phyloP scores from a whole-genome alignment of 2,797 vertebrate species.

The Poecilia picta region DNA sequence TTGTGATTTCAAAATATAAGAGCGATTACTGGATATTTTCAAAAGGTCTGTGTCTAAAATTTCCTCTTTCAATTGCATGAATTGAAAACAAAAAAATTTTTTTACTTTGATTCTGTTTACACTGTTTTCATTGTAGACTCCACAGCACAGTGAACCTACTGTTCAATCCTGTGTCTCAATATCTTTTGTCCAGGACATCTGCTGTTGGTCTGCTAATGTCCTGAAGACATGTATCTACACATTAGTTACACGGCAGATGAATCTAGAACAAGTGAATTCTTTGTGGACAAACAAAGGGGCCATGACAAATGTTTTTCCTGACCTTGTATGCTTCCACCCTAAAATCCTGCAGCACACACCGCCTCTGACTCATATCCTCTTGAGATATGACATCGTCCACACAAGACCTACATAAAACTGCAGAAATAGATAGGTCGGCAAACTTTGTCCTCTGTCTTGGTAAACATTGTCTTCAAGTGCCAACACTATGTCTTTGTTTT shows the following conservation, averaged over 20 bases:
- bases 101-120: background rate
- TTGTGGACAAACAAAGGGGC: conserved; percentile 27
- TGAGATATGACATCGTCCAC: conserved; percentile 55
- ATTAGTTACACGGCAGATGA: background rate
- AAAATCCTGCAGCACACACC: conserved; percentile 37
- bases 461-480: conserved; percentile 17
- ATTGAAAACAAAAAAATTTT: background rate
- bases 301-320: conserved; percentile 40
- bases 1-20: background rate
- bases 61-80: background rate
- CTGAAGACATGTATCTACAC: background rate
- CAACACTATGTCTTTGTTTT: conserved; percentile 25
- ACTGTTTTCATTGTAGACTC: background rate
- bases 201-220: background rate
- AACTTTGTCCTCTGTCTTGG: conserved; percentile 56
- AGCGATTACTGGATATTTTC: background rate
- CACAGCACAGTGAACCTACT: background rate
- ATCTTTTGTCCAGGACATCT: background rate
- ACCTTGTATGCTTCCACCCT: conserved; percentile 55
- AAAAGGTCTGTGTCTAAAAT: background rate
- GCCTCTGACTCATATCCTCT: conserved; percentile 61
- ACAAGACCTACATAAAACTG: conserved; percentile 60
- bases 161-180: background rate
- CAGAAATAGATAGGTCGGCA: conserved; percentile 62
- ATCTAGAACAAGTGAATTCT: conserved; percentile 14